Conservation (phyloP, 1,140 invertebrate species). For the Panagrolaimus sp. region DNA sequence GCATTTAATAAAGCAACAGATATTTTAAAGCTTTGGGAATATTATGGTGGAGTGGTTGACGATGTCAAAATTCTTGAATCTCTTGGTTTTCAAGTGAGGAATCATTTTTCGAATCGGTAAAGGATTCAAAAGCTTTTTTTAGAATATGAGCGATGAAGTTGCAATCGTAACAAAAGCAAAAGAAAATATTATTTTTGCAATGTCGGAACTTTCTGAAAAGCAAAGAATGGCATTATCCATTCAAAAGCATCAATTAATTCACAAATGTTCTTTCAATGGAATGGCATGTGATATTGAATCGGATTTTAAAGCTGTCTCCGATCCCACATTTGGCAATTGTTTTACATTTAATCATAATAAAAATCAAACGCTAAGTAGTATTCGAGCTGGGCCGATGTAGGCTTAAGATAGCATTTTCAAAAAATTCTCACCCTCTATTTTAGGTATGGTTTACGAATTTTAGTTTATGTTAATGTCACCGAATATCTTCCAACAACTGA, state of each 20-base stretch:
- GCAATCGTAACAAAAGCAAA: constrained; percentile 52
- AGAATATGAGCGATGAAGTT: constrained; percentile 55
- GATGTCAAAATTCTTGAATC: constrained; percentile 45
- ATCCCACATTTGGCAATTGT: constrained; percentile 47
- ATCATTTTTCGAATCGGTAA: background rate
- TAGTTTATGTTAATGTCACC: constrained; percentile 49
- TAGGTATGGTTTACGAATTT: constrained; percentile 34
- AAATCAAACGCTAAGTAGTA: constrained; percentile 40
- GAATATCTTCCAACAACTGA: constrained; percentile 52
- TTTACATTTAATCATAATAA: constrained; percentile 50
- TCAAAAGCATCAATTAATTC: constrained; percentile 45
- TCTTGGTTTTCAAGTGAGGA: constrained; percentile 44
- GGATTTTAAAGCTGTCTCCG: constrained; percentile 42
- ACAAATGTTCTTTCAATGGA: constrained; percentile 54
- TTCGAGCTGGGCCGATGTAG: constrained; percentile 46
- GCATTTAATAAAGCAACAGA: constrained; percentile 20
- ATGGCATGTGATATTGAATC: constrained; percentile 51
- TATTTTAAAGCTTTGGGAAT: constrained; percentile 40
- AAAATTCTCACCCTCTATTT: background rate
- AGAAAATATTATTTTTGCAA: constrained; percentile 54
- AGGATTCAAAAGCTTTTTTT: constrained; percentile 14
- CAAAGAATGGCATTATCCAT: constrained; percentile 42
- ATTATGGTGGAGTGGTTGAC: constrained; percentile 30
- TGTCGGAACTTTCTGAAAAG: constrained; percentile 44
- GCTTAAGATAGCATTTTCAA: background rate